These are phyloP conservation scores for Leucoraja erinaceus DNA, from an alignment of 2,113 vertebrate species.

Conservation along the genomic window DNA sequence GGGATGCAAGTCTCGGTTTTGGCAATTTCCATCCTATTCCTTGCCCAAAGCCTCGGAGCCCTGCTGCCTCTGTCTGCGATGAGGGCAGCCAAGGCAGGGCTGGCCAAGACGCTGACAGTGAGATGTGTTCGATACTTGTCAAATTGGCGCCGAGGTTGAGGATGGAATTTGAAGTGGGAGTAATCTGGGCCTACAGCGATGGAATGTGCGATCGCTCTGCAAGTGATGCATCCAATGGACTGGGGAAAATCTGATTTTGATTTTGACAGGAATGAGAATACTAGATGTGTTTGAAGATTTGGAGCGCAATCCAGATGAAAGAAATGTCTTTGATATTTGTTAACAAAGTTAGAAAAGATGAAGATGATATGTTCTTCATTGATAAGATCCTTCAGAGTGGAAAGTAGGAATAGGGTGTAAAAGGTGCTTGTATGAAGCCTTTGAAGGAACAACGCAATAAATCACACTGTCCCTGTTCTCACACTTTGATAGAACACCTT, in stretches of 20 bases:
- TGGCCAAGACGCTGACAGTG: background rate
- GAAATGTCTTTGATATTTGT: too few relatives aligned
- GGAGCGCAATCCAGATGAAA: too few relatives aligned
- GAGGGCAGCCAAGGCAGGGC: background rate
- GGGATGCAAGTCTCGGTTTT: background rate
- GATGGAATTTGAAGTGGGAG: background rate
- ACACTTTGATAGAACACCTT: too few relatives aligned
- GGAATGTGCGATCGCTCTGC: background rate
- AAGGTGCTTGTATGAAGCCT: too few relatives aligned
- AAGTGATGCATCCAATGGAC: background rate
- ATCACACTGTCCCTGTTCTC: too few relatives aligned
- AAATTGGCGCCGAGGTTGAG: background rate
- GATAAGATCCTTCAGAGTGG: too few relatives aligned
- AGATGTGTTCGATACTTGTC: background rate
- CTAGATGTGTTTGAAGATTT: background rate
- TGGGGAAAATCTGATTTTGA: background rate
- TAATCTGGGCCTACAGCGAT: background rate
- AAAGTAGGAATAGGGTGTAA: too few relatives aligned
- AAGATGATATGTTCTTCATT: too few relatives aligned
- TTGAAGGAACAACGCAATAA: too few relatives aligned
- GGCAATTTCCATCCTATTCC: background rate
- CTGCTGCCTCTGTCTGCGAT: background rate
- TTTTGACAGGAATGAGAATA: background rate
- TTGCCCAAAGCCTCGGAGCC: background rate
- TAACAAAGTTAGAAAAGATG: too few relatives aligned